Conservation (phyloP, 2,797 vertebrate species). For the Sebastes flavidus region DNA sequence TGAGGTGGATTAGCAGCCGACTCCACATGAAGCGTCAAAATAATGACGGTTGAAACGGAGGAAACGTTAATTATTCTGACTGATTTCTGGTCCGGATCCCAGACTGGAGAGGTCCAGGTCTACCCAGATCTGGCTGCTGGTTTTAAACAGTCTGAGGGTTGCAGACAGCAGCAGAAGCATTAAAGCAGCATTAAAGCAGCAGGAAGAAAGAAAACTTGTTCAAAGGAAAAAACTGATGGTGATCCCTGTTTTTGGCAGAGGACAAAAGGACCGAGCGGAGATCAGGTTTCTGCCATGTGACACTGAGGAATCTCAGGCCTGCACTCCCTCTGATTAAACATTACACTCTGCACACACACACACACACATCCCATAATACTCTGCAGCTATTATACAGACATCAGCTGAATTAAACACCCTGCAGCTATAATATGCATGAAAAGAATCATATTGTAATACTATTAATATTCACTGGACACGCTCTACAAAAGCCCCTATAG, state of each 20-base stretch:
- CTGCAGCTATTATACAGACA: not conserved
- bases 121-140: not conserved
- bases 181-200: not conserved
- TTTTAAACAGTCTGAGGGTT: not conserved
- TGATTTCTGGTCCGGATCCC: not conserved
- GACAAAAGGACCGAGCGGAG: constrained; percentile 62
- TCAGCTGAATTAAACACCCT: not conserved
- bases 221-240: constrained; percentile 33
- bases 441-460: not conserved
- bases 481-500: not conserved
- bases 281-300: constrained; percentile 74
- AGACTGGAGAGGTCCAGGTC: not conserved
- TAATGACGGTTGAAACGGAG: not conserved
- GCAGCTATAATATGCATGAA: not conserved
- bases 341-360: not conserved
- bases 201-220: constrained; percentile 17
- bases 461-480: not conserved
- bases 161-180: not conserved
- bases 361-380: not conserved
- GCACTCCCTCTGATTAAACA: constrained; percentile 42
- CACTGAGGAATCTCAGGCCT: constrained; percentile 64
- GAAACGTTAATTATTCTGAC: not conserved
- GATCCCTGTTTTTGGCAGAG: constrained; percentile 54
- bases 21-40: not conserved
- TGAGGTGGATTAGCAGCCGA: not conserved